Evolutionary conservation across 23 tunicate species (phyloP), one percentile per base, ranked within the genome.

Genomic region (Halocynthia aurantium): DNA sequence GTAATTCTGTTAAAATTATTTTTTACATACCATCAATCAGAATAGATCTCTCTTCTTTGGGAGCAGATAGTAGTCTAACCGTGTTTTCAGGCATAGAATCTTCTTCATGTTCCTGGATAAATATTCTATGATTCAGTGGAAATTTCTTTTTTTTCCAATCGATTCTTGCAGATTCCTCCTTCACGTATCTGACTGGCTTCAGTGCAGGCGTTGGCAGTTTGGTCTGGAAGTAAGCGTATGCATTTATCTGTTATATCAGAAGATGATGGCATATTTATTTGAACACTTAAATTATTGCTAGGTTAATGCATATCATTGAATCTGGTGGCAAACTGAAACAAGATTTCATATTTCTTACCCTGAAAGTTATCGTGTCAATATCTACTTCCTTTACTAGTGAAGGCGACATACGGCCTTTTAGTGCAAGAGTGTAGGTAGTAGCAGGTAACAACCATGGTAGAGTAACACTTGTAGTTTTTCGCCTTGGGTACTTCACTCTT

Each of bases 181-280:
- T 64, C 18, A 53, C 56, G 31, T 19, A 15, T 53, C 60, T 74
- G 17, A 74, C 78, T 54, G 78, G 78, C 56, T 74, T 74, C 17
- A 74, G 10, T 10, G 18, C 7, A 8, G 78, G 78, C 12, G 78
- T 11, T n/a, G 78, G 78, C 19, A 74, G 56, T 56, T 53, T 53
- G 10, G 78, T 51, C 78, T 74, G 22, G 22, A 31, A 31, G 44
- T 31, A 31, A 31, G 44, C 1, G 44, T 31, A 4, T 4, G 44
- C 44, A 31, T 31, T 31, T 4, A 4, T 31, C 44, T 31, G 4
- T 31, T 31, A 31, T 31, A 31, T 31, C 44, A 31, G 44, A 31
- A 31, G 2, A 31, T 31, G 44, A 31, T 31, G 44, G 44, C 1
- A 31, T 31, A 31, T 31, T 31, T 31, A 31, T 31, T 31, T 31